Evolutionary conservation across 1,140 invertebrate species (phyloP).

Genomic region (Ridgeia piscesae): DNA sequence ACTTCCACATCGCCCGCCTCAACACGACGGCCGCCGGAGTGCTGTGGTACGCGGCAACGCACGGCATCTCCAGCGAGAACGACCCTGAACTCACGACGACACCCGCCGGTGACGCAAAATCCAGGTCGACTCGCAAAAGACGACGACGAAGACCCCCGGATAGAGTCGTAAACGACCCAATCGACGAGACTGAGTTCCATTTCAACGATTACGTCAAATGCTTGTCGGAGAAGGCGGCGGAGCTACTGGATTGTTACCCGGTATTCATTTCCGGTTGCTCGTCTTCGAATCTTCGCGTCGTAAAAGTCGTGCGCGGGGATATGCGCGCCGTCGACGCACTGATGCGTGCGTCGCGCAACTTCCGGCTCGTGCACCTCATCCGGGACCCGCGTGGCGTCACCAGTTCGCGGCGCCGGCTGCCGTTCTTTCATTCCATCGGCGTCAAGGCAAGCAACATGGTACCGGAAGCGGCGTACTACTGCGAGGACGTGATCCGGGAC

Average conservation of each 20-base stretch:
- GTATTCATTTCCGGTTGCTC: background rate
- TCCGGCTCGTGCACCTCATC: slow-evolving; percentile 22
- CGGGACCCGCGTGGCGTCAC: slow-evolving; percentile 21
- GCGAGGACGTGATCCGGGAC: slow-evolving; percentile 14
- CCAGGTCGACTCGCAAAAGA: background rate
- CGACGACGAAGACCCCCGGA: background rate
- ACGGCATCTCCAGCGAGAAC: background rate
- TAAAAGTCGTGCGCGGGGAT: slow-evolving; percentile 9
- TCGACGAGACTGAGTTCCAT: background rate
- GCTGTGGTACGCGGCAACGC: background rate
- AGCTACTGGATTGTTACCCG: background rate
- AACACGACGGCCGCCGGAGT: background rate
- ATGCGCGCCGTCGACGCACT: slow-evolving; percentile 16
- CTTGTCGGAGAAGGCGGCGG: background rate
- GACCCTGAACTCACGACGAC: background rate
- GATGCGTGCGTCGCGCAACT: slow-evolving; percentile 13
- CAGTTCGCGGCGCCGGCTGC: background rate
- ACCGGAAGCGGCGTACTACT: slow-evolving; percentile 16
- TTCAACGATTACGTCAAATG: background rate
- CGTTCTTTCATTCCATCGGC: background rate
- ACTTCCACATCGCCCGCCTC: background rate
- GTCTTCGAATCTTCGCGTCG: background rate
- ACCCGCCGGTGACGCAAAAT: background rate
- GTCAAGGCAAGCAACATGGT: background rate
- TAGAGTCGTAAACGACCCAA: background rate